Evolutionary conservation across 2,113 vertebrate genomes (phyloP), one percentile per base, ranked within the genome.

Genomic region (Smithornis capensis): DNA sequence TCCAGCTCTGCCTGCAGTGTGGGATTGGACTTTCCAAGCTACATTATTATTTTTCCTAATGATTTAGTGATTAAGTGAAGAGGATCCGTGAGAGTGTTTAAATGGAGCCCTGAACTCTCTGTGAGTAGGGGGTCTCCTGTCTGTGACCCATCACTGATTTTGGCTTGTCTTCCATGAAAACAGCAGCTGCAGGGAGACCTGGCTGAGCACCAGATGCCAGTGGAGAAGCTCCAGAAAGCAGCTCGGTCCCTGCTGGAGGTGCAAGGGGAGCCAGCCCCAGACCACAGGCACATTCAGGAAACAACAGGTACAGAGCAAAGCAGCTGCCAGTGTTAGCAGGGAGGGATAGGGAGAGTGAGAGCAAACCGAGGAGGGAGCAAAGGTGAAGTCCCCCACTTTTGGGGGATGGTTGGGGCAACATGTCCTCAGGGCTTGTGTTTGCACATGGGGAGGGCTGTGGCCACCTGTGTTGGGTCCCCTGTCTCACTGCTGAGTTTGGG

Each of bases 141-240:
- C 6, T 59, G 28, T 57, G 29, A 25, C 12, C 37, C 68, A 6
- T 31, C 6, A 4, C n/a, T 75, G 79, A 90, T 42, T 60, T 68
- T 80, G n/a, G 22, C 31, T 83, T 79, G 2, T 77, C 68, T 83
- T 8, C 12, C 92, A 75, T 93, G 89, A 4, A 89, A 92, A 63
- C 93, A 99, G 99, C 97, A 98, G 77, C 96, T 99, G 85, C 99
- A 99, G 92, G 99, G 98, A 50, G 98, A 99, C 84, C 96, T 99
- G 84, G 99, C 99, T 13, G 99, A 99, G 91, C 99, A 98, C 62
- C 98, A 98, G 15, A 98, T 99, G 77, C 98, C 98, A n/a, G 97
- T 99, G 97, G 99, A 99, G 96, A 99, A 99, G 95, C 98, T 99
- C n/a, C 98, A 98, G 97, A 98, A 99, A 94, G 98, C 98, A 7